These are phyloP conservation scores for honey bee (Apis mellifera) DNA, from an alignment of 1,140 invertebrate species.

Conservation along the genomic window Amel_HAv3.1 CM009934.2:6015001-6015500, in stretches of 20 bases:
- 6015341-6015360: not conserved
- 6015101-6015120: no score
- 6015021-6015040: no score
- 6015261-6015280: not conserved
- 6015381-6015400: not conserved
- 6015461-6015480: not conserved
- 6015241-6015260: not conserved
- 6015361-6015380: not conserved
- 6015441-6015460: not conserved
- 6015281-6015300: not conserved
- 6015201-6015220: not conserved
- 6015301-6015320: slow-evolving; percentile 5
- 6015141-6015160: no score
- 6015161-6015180: no score
- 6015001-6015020: no score
- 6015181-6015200: no score
- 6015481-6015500: accelerated
- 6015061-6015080: no score
- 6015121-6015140: no score
- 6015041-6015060: no score
- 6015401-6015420: no score
- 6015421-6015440: not conserved
- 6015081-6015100: no score
- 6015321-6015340: not conserved
- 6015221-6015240: accelerated